Evolutionary conservation across 2,797 vertebrate species (phyloP).

Genomic region (Ceryle rudis): DNA sequence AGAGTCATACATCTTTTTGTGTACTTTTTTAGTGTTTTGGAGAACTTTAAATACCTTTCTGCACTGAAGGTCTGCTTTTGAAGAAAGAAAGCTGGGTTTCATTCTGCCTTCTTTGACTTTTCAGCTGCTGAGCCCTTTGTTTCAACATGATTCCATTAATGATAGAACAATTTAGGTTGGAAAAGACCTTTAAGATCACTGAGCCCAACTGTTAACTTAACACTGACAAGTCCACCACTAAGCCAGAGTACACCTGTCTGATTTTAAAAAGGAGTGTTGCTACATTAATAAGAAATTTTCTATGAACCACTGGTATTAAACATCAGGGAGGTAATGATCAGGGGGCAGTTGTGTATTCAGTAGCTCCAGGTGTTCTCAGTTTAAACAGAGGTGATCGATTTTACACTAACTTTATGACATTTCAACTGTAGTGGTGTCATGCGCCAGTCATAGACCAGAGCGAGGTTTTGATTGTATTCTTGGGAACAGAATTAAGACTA

Average conservation of each 20-base stretch:
- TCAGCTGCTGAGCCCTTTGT: neutral
- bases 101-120: neutral
- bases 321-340: rapidly evolving
- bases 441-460: no score
- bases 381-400: neutral
- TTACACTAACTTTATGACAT: neutral
- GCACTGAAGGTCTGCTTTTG: rapidly evolving
- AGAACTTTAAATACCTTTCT: neutral
- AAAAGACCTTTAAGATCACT: neutral
- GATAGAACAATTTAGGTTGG: neutral
- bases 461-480: no score
- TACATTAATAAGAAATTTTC: neutral
- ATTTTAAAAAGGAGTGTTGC: neutral
- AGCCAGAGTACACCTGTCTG: neutral
- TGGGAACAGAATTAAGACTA: no score
- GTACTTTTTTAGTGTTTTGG: neutral
- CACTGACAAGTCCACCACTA: neutral
- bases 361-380: neutral
- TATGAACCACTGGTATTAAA: neutral
- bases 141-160: neutral
- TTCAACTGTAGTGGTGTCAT: neutral
- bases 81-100: neutral
- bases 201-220: neutral
- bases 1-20: neutral
- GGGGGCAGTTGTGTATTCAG: neutral